phyloP scores from a whole-genome alignment of 2,888 invertebrate species.

The Tigriopus californicus region DNA sequence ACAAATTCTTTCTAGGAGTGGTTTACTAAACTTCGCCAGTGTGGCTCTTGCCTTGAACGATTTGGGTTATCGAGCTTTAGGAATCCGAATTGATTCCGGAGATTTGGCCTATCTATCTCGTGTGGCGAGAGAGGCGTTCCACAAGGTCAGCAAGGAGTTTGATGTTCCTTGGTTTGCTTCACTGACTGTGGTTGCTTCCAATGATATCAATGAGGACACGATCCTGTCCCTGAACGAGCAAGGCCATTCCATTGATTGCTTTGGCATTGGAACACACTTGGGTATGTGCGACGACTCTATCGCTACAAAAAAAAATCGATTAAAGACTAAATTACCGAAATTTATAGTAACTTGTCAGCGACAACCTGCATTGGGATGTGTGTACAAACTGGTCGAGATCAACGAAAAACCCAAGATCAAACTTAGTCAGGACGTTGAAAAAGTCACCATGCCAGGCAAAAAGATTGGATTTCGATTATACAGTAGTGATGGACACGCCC shows the following conservation, averaged over 20 bases:
- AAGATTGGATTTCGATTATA: constrained; percentile 56
- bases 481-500: constrained; percentile 46
- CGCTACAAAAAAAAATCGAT: no score
- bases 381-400: constrained; percentile 91
- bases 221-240: constrained; percentile 92
- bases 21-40: constrained; percentile 85
- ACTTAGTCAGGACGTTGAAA: constrained; percentile 52
- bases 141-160: constrained; percentile 45
- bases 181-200: constrained; percentile 82
- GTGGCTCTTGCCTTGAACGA: constrained; percentile 81
- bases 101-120: constrained; percentile 89
- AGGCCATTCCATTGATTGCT: constrained; percentile 86
- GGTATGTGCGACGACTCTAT: constrained; percentile 30
- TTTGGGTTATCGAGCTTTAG: constrained; percentile 68
- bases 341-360: constrained; percentile 74
- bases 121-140: constrained; percentile 60
- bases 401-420: constrained; percentile 66
- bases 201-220: constrained; percentile 97
- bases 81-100: constrained; percentile 89
- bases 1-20: constrained; percentile 48
- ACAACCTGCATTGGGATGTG: constrained; percentile 92
- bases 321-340: neutral
- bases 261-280: constrained; percentile 94
- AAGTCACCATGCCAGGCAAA: constrained; percentile 90
- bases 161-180: constrained; percentile 67